Evolutionary conservation across 1,140 invertebrate genomes (phyloP).

Genomic region (Drosophila pseudoobscura): DNA sequence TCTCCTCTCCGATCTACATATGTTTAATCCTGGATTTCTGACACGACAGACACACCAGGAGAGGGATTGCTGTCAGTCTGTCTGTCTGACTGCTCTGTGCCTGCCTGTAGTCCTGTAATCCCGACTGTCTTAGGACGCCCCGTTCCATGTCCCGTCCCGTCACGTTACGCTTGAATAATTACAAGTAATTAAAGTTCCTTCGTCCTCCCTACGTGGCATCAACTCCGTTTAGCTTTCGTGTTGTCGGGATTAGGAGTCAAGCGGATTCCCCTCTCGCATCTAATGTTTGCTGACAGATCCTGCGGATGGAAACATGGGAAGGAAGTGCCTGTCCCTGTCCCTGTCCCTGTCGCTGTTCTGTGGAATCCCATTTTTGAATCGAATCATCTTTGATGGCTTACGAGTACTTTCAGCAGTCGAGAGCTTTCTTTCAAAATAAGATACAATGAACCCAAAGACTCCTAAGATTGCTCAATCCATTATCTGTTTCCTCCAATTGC

Average conservation of each 20-base stretch:
- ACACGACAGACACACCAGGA: constrained; percentile 54
- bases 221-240: constrained; percentile 62
- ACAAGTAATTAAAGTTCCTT: constrained; percentile 73
- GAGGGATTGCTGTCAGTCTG: constrained; percentile 39
- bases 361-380: constrained; percentile 9
- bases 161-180: constrained; percentile 77
- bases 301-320: constrained; percentile 8
- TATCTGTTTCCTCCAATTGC: neutral
- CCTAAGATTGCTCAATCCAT: too few relatives aligned
- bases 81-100: constrained; percentile 23
- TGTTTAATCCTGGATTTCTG: constrained; percentile 79
- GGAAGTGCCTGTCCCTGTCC: neutral
- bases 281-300: constrained; percentile 50
- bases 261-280: constrained; percentile 41
- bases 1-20: constrained; percentile 65
- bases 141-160: constrained; percentile 22
- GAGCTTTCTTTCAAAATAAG: too few relatives aligned
- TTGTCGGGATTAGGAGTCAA: constrained; percentile 62
- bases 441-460: too few relatives aligned
- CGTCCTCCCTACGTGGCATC: constrained; percentile 11
- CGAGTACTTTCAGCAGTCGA: too few relatives aligned
- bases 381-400: neutral
- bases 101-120: constrained; percentile 54
- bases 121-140: constrained; percentile 32
- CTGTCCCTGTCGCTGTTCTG: neutral